Evolutionary conservation across 2,797 vertebrate genomes (phyloP), one percentile per base, ranked within the genome.

Genomic region (Sebastes oblongus): DNA sequence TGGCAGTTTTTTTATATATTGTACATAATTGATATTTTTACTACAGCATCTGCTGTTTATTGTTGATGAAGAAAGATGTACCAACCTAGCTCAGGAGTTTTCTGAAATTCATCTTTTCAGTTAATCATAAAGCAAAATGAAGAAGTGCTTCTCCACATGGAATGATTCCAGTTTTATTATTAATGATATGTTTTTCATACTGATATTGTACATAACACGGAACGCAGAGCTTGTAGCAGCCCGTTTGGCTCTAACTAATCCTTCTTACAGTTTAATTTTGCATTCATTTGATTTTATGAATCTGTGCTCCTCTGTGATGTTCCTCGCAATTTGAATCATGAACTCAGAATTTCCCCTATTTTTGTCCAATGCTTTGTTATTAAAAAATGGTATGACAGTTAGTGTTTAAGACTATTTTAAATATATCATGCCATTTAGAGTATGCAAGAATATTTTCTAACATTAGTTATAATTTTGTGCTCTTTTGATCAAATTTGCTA

Each of bases 401-500:
- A 29, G 42, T 59, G 68, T 69, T 54, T 11, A 54, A 74, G n/a
- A 65, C 18, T 11, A 13, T 86, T 72, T 69, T 12, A 16, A 73
- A 77, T 73, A 64, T 64, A 62, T 58, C 18, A 61, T 25, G 13
- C 20, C 29, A 68, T 74, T 46, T 69, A 50, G 59, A 75, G 13
- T 69, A 65, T 66, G 22, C 22, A 58, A 60, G 18, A 77, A 72
- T 81, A 67, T 88, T 75, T 90, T 85, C 16, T 76, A 82, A 86
- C 66, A 72, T 71, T 71, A 75, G 18, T 74, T 83, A 39, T 62
- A 5, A 61, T 88, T 90, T 92, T 87, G 60, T 88, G 84, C 61
- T 76, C 54, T 80, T 66, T 77, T 83, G 39, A 87, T 88, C 36
- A 78, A 78, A 66, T 72, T 27, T 72, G 54, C 60, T 81, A 60